Conservation (phyloP, 1,140 invertebrate genomes). For the Macrocentrus cingulum region DNA sequence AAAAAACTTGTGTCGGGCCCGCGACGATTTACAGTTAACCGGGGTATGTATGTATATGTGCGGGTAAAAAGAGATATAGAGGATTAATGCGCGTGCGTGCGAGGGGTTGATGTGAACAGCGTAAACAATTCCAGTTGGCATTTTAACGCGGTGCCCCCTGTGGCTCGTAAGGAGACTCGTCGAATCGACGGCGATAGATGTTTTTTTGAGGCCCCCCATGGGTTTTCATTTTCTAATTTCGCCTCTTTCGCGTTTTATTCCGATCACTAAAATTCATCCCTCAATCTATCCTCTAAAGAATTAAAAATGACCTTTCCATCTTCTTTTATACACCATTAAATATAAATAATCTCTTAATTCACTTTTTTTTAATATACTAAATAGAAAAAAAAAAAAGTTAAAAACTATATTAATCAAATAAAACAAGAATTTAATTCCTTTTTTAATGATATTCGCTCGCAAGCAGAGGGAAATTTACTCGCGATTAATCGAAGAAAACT, state of each 20-base stretch:
- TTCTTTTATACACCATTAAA: no score
- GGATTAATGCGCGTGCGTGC: conserved; percentile 1
- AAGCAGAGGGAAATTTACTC: no score
- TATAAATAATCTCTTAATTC: no score
- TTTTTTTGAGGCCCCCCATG: neutral
- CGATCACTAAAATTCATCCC: conserved; percentile 2
- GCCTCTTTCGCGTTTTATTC: neutral
- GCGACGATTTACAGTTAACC: no score
- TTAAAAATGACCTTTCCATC: no score
- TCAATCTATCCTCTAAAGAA: neutral
- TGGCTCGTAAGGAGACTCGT: conserved; percentile 21
- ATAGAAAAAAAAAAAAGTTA: no score
- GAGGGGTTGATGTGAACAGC: conserved; percentile 1
- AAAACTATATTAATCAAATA: no score
- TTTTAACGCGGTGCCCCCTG: conserved; percentile 21
- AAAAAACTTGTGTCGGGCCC: neutral
- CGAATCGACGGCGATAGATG: conserved; percentile 17
- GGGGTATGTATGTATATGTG: neutral
- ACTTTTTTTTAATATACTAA: no score
- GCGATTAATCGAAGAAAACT: no score
- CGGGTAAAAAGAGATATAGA: neutral
- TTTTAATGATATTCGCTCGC: no score
- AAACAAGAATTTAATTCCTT: no score
- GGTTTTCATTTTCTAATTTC: conserved; percentile 20
- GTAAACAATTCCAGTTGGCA: conserved; percentile 25